Evolutionary conservation across 2,113 vertebrate genomes (phyloP).

Genomic region (Embiotoca jacksoni): DNA sequence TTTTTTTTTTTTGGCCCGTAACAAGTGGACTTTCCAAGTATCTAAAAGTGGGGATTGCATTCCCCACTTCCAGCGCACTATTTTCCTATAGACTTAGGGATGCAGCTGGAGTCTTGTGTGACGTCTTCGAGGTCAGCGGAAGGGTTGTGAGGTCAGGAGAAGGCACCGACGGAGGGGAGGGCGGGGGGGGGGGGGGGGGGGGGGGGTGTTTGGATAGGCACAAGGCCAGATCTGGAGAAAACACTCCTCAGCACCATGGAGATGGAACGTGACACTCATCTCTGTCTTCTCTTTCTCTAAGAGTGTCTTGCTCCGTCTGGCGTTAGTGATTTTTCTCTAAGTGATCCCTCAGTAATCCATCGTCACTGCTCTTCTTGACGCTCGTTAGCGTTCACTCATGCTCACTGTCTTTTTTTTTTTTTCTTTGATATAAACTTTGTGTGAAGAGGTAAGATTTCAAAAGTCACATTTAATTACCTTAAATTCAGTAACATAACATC

Average conservation of each 20-base stretch:
- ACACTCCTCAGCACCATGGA: slow-evolving; percentile 35
- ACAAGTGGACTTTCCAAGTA: slow-evolving; percentile 11
- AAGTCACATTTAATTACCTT: neutral
- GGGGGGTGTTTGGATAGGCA: slow-evolving; percentile 60
- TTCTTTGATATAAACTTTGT: neutral
- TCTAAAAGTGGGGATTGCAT: slow-evolving; percentile 25
- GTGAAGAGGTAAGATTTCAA: neutral
- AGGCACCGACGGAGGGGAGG: slow-evolving; percentile 32
- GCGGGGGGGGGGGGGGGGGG: too few relatives aligned
- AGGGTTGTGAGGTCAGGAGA: slow-evolving; percentile 51
- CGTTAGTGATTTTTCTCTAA: slow-evolving; percentile 3
- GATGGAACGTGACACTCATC: slow-evolving; percentile 14
- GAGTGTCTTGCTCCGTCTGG: neutral
- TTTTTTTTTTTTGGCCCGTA: slow-evolving; percentile 2
- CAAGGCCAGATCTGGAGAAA: slow-evolving; percentile 47
- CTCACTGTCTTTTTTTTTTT: too few relatives aligned
- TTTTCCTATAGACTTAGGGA: slow-evolving; percentile 45
- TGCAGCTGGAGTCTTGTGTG: slow-evolving; percentile 76
- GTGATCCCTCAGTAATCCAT: slow-evolving; percentile 29
- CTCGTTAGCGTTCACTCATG: neutral
- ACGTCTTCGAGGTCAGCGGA: slow-evolving; percentile 34
- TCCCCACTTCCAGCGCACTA: slow-evolving; percentile 12
- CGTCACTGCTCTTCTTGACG: slow-evolving; percentile 33
- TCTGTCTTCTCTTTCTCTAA: slow-evolving; percentile 25
- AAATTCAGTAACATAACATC: neutral